Evolutionary conservation across 2,888 invertebrate genomes (phyloP).

Genomic region (Diadegma fenestrale): DNA sequence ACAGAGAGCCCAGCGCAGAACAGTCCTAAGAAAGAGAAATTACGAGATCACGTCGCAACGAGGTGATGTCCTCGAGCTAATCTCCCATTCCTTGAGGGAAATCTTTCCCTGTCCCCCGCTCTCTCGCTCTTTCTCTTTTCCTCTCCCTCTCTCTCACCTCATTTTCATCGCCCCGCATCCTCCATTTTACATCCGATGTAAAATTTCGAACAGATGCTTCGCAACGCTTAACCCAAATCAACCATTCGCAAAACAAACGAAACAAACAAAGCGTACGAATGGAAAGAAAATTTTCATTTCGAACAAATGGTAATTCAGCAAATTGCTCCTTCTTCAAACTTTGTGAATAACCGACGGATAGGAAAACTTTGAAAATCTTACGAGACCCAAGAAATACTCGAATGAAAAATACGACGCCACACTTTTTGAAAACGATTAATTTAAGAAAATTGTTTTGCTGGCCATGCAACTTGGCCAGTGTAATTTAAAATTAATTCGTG

Average conservation of each 20-base stretch:
- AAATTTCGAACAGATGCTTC: slow-evolving; percentile 21
- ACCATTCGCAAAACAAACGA: background rate
- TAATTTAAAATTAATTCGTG: too few relatives aligned
- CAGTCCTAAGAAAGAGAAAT: slow-evolving; percentile 75
- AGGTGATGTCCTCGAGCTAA: slow-evolving; percentile 66
- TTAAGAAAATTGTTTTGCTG: background rate
- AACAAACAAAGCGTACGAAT: background rate
- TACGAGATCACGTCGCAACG: slow-evolving; percentile 74
- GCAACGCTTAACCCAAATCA: background rate
- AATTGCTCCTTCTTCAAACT: background rate
- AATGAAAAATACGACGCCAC: background rate
- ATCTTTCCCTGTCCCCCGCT: slow-evolving; percentile 43
- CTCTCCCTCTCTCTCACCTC: slow-evolving; percentile 40
- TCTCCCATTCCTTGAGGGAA: slow-evolving; percentile 61
- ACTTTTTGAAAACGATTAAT: background rate
- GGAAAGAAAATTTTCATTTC: background rate
- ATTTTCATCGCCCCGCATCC: slow-evolving; percentile 17
- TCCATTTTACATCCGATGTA: slow-evolving; percentile 2
- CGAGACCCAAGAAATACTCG: background rate
- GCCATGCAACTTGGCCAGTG: too few relatives aligned
- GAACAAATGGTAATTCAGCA: background rate
- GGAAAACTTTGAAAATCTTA: background rate
- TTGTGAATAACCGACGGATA: background rate
- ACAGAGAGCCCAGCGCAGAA: slow-evolving; percentile 44
- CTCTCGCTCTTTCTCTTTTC: slow-evolving; percentile 39